These are phyloP conservation scores for Kuschelorhynchus macadamiae DNA, from an alignment of 2,888 invertebrate genomes.

Conservation along the genomic window DNA sequence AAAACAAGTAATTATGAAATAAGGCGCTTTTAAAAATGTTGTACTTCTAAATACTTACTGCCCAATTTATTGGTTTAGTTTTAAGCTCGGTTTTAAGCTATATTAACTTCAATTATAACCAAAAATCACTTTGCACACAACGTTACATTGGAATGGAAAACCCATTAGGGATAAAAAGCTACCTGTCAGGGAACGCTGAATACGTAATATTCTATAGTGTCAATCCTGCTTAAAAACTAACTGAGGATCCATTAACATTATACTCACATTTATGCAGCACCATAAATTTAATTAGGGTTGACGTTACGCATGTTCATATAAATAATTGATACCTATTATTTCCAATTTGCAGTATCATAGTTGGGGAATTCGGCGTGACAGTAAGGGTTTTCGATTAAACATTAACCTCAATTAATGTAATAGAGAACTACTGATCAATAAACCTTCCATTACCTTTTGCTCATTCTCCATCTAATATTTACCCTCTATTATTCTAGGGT, in stretches of 20 bases:
- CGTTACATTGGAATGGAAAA: too few relatives aligned
- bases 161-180: too few relatives aligned
- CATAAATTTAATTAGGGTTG: slow-evolving; percentile 33
- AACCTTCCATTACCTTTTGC: background rate
- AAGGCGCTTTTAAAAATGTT: too few relatives aligned
- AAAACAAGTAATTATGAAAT: too few relatives aligned
- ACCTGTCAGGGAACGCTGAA: too few relatives aligned
- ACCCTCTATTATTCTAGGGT: background rate
- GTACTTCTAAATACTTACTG: too few relatives aligned
- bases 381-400: slow-evolving; percentile 23
- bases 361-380: slow-evolving; percentile 22
- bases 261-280: background rate
- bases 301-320: slow-evolving; percentile 30
- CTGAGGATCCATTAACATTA: slow-evolving; percentile 28
- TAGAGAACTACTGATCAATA: slow-evolving; percentile 26
- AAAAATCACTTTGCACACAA: too few relatives aligned
- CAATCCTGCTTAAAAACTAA: background rate
- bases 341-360: slow-evolving; percentile 35
- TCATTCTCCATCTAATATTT: background rate
- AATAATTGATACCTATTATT: slow-evolving; percentile 44
- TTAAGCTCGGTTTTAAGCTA: too few relatives aligned
- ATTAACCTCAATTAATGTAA: slow-evolving; percentile 40
- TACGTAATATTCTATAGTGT: too few relatives aligned
- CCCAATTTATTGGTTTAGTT: too few relatives aligned
- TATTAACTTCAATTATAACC: too few relatives aligned